phyloP scores from a whole-genome alignment of 2,797 vertebrate genomes.

The Peromyscus melanophrys region DNA sequence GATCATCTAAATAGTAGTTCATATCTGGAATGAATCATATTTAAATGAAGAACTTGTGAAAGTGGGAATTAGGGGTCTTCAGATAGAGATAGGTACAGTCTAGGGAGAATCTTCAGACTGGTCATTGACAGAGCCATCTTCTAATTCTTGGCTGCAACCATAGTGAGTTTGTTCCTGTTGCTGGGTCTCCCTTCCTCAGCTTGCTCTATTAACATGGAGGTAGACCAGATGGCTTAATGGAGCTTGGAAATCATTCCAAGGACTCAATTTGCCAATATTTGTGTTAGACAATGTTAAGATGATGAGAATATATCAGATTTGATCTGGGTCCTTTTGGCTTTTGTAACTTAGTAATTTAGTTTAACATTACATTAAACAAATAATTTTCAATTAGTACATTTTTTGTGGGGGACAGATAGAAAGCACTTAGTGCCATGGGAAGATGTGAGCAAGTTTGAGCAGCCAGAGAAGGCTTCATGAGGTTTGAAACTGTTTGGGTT shows the following conservation, averaged over 20 bases:
- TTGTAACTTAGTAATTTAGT: not conserved
- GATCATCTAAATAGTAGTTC: not conserved
- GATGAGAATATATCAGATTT: not conserved
- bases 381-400: not conserved
- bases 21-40: not conserved
- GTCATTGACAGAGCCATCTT: not conserved
- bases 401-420: not conserved
- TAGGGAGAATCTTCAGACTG: not conserved
- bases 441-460: not conserved
- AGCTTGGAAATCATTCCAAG: not conserved
- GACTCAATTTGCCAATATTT: not conserved
- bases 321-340: not conserved
- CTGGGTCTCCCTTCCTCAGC: not conserved
- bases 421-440: not conserved
- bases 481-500: not conserved
- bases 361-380: not conserved
- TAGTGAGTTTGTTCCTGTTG: not conserved
- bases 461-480: not conserved
- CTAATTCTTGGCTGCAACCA: not conserved
- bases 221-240: constrained; percentile 1
- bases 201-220: not conserved
- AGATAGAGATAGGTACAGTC: not conserved
- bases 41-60: constrained; percentile 7
- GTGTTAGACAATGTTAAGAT: not conserved
- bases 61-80: not conserved